Percentiles rank a stretch among this genome's conserved stretches.
Conservation (phyloP, 2,888 invertebrate genomes). For the Phyto melanocephala region DNA sequence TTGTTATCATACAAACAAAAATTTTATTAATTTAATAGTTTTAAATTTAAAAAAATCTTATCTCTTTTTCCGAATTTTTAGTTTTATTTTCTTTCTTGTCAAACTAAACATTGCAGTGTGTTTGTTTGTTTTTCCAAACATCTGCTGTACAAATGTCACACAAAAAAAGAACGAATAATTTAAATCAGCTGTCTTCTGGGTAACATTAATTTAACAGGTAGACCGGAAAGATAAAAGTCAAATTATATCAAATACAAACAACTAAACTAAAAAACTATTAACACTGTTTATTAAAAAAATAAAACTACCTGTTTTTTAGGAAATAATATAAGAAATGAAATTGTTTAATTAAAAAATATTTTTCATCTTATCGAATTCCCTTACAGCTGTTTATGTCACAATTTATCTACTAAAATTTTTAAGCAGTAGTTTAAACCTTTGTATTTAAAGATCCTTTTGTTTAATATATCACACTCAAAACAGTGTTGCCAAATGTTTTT, state of each 20-base stretch:
- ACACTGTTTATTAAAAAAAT: not conserved
- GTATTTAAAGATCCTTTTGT: too few relatives aligned
- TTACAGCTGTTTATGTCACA: not conserved
- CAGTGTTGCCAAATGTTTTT: too few relatives aligned
- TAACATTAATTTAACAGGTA: not conserved
- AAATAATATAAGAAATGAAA: not conserved
- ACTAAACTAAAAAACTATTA: not conserved
- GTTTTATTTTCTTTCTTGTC: too few relatives aligned
- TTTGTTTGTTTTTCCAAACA: not conserved
- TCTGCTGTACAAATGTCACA: slow-evolving; percentile 27
- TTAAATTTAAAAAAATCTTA: too few relatives aligned
- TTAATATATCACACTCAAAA: too few relatives aligned
- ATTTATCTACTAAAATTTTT: too few relatives aligned
- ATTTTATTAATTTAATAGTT: too few relatives aligned
- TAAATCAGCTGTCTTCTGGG: slow-evolving; percentile 26
- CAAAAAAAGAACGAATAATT: not conserved
- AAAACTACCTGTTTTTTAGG: slow-evolving; percentile 13
- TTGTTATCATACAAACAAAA: too few relatives aligned
- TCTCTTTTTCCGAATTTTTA: too few relatives aligned
- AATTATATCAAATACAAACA: not conserved
- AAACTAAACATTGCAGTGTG: too few relatives aligned
- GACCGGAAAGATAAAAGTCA: slow-evolving; percentile 36
- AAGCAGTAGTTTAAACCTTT: too few relatives aligned
- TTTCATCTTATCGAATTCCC: not conserved
- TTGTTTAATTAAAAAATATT: not conserved